Evolutionary conservation across 1,140 invertebrate genomes (phyloP).

Genomic region (Drosophila kanapiae): DNA sequence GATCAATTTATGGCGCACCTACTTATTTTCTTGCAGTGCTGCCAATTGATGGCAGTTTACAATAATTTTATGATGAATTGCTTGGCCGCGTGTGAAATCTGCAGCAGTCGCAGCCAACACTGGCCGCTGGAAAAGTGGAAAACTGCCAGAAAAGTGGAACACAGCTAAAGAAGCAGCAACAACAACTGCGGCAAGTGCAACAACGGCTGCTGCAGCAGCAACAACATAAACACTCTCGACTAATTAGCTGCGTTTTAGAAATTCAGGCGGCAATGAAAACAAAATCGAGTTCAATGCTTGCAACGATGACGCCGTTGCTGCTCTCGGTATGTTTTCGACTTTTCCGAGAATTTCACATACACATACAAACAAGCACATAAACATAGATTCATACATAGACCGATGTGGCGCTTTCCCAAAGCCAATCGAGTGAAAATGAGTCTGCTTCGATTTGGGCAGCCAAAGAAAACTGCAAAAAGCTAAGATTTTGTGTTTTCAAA

Average conservation of each 20-base stretch:
- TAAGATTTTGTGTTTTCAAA: background rate
- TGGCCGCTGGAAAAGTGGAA: conserved; percentile 76
- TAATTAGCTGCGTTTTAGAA: conserved; percentile 84
- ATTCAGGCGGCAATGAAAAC: conserved; percentile 83
- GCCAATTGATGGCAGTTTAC: conserved; percentile 70
- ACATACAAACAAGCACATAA: conserved; percentile 32
- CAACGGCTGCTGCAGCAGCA: conserved; percentile 37
- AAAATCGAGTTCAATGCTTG: conserved; percentile 84
- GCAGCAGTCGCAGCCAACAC: conserved; percentile 47
- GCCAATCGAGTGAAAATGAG: conserved; percentile 72
- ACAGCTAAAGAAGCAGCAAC: conserved; percentile 77
- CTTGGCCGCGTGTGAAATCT: conserved; percentile 83
- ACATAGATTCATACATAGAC: conserved; percentile 44
- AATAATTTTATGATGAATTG: conserved; percentile 84
- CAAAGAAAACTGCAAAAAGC: conserved; percentile 49
- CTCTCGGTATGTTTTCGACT: conserved; percentile 52
- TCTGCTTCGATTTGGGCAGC: conserved; percentile 57
- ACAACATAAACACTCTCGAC: conserved; percentile 78
- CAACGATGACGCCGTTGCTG: conserved; percentile 66
- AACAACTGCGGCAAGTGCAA: conserved; percentile 54
- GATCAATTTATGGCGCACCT: background rate
- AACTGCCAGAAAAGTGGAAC: conserved; percentile 79
- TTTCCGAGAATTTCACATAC: conserved; percentile 77
- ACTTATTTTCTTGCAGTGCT: conserved; percentile 9
- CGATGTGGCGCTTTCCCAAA: conserved; percentile 60